These are phyloP conservation scores for Muricea muricata DNA, from an alignment of 92 coral and sea anemone genomes.

Conservation along the genomic window DNA sequence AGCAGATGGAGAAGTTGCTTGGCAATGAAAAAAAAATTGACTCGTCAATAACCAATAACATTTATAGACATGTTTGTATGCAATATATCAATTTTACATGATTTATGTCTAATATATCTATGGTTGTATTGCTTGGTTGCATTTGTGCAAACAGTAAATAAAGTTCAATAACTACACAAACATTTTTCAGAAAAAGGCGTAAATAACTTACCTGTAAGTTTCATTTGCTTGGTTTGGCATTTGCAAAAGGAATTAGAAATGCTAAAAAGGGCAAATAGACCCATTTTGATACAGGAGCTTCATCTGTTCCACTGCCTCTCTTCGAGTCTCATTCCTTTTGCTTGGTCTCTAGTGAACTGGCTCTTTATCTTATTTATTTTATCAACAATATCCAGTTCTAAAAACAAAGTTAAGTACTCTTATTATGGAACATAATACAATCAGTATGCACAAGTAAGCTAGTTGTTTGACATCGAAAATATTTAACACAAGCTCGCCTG, in stretches of 20 bases:
- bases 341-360: neutral
- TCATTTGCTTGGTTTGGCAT: conserved; percentile 42
- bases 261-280: neutral
- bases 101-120: too few species aligned
- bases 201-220: conserved; percentile 10
- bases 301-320: conserved; percentile 7
- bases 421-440: too few species aligned
- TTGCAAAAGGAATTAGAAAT: conserved; percentile 43
- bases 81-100: too few species aligned
- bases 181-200: too few species aligned
- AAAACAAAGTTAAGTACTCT: neutral
- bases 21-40: conserved; percentile 33
- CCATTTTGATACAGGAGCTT: conserved; percentile 10
- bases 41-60: too few species aligned
- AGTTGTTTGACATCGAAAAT: neutral
- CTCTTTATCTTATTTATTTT: neutral
- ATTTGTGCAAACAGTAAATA: too few species aligned
- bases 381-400: neutral
- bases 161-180: too few species aligned
- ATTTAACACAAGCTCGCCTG: neutral
- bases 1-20: conserved; percentile 13
- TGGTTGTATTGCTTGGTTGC: too few species aligned
- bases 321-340: neutral
- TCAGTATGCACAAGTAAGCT: neutral
- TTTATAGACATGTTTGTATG: too few species aligned